phyloP scores from a whole-genome alignment of 1,140 invertebrate genomes.

The Olivierus martensii region DNA sequence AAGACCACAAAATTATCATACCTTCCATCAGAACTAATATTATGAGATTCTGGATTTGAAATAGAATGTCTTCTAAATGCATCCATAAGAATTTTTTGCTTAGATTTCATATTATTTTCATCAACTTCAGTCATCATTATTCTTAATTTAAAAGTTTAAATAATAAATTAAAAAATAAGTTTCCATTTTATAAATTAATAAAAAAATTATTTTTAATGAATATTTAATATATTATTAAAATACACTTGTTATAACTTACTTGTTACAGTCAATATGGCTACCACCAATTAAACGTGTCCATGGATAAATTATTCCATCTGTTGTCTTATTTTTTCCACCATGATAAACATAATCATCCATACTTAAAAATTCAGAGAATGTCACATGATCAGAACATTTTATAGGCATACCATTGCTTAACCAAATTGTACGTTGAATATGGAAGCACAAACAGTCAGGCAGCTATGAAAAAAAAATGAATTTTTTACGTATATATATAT shows the following conservation, averaged over 20 bases:
- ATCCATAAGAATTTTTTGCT: not conserved
- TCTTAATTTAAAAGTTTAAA: not conserved
- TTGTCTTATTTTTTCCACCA: slow-evolving; percentile 3
- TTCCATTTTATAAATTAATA: no score
- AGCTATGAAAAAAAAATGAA: slow-evolving; percentile 37
- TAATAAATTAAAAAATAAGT: no score
- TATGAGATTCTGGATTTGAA: no score
- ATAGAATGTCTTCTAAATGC: not conserved
- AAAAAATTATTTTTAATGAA: no score
- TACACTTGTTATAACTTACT: not conserved
- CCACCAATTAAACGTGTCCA: slow-evolving; percentile 11
- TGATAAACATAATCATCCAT: slow-evolving; percentile 54
- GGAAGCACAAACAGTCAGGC: slow-evolving; percentile 66
- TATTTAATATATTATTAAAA: no score
- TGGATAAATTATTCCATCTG: slow-evolving; percentile 1
- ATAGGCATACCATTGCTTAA: slow-evolving; percentile 50
- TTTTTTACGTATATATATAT: no score
- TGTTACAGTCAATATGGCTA: slow-evolving; percentile 1
- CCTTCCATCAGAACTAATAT: no score
- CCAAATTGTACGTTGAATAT: slow-evolving; percentile 76
- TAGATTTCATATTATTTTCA: not conserved
- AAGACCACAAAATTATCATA: no score
- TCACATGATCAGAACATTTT: slow-evolving; percentile 71
- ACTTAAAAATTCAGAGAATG: slow-evolving; percentile 65
- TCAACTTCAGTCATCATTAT: not conserved